Evolutionary conservation across 2,797 vertebrate species (phyloP).

Genomic region (Protonibea diacanthus): DNA sequence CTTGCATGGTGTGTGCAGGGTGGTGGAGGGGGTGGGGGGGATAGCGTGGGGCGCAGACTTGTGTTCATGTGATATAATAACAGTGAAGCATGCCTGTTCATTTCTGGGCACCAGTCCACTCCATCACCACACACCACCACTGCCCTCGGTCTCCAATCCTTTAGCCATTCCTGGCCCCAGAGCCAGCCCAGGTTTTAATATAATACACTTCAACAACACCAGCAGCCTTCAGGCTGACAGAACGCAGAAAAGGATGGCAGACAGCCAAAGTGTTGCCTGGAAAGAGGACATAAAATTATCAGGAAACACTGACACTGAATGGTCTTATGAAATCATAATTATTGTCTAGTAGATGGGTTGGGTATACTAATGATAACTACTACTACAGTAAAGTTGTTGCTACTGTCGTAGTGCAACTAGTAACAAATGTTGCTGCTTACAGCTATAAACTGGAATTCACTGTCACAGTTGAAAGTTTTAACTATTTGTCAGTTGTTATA

Average conservation of each 20-base stretch:
- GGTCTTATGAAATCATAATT: not conserved
- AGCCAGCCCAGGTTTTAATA: constrained; percentile 3
- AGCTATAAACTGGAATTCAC: no score
- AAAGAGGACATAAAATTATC: not conserved
- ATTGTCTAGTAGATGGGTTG: not conserved
- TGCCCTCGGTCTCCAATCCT: constrained; percentile 11
- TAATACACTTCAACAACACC: constrained; percentile 19
- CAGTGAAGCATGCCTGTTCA: constrained; percentile 35
- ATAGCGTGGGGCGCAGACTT: not conserved
- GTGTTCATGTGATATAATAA: constrained; percentile 55
- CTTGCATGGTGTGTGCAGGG: constrained; percentile 15
- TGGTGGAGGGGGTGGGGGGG: not conserved
- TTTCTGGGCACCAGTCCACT: constrained; percentile 25
- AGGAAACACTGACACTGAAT: constrained; percentile 1
- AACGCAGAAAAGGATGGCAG: not conserved
- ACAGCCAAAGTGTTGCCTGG: constrained; percentile 3
- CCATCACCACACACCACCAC: constrained; percentile 28
- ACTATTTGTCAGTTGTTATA: no score
- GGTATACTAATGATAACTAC: not conserved
- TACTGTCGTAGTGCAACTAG: not conserved
- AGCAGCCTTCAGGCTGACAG: not conserved
- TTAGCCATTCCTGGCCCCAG: constrained; percentile 1
- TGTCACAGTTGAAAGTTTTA: no score
- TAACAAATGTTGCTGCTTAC: not conserved
- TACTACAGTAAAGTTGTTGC: not conserved